Base-by-base conservation (phyloP, 2,888 invertebrate genomes). In the Hoplodrina blanda region DNA sequence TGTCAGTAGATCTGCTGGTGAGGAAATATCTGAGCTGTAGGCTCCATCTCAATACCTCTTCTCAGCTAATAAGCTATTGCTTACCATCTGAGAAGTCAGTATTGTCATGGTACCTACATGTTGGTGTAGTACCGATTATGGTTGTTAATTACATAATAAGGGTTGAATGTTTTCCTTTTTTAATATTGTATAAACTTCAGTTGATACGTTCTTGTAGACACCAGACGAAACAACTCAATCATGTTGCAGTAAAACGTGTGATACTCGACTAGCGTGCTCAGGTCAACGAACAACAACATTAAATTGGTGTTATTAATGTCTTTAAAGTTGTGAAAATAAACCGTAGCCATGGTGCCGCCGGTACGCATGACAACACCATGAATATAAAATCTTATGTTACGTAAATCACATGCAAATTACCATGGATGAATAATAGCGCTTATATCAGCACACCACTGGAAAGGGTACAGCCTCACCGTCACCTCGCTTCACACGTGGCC, bases 301-400 rank as follows among this genome's bases (percentile, higher is more conserved):
- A 61, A 53, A 33, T 41, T 54, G 6, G 5, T 44, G 41, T 63
- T 59, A 68, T 54, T 54, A 56, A 10, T 55, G 50, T 50, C 41
- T 67, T 78, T 64, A 30, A 50, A 57, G 25, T 67, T 46, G 62
- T 62, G 20, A 71, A 64, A 65, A 63, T 69, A 65, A 72, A 62
- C 56, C 49, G 63, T 59, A 62, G 56, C 52, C 62, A 67, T 68
- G 61, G 61, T 63, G 64, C 17, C 53, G 44, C 44, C 41, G 60
- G 30, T 37, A 66, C 65, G 73, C 71, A 52, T 69, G 60, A 63
- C 67, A 69, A 76, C 82, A 79, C 76, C 81, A 82, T 87, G 78
- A 83, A 87, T 85, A 75, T 85, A 81, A 81, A 84, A 83, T 71
- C 82, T 84, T 84, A 86, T 79, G 76, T 84, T 84, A 84, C 76